Percentiles rank a stretch among this genome's conserved stretches.
These are phyloP conservation scores for Heliconius congener DNA, from an alignment of 1,140 invertebrate species.

Conservation along the genomic window DNA sequence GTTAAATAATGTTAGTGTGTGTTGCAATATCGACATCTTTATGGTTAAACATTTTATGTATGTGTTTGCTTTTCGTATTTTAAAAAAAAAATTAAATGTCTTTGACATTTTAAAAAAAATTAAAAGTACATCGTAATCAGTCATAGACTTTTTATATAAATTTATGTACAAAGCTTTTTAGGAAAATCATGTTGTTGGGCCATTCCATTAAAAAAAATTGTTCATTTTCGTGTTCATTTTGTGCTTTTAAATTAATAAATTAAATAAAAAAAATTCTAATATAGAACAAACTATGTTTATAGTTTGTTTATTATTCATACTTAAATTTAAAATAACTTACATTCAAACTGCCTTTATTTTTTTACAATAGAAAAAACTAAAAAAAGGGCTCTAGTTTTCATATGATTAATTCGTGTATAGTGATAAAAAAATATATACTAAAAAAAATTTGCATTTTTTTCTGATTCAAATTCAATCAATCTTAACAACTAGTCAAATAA, in stretches of 20 bases:
- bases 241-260: conserved; percentile 10
- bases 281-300: not conserved
- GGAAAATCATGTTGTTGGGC: conserved; percentile 30
- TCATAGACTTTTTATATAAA: conserved; percentile 19
- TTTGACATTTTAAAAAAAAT: conserved; percentile 10
- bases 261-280: not conserved
- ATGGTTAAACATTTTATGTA: conserved; percentile 34
- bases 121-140: conserved; percentile 6
- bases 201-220: conserved; percentile 21
- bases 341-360: not conserved
- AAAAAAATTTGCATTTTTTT: not conserved
- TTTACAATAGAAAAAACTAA: not conserved
- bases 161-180: conserved; percentile 23
- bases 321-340: not conserved
- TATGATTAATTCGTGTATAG: not conserved
- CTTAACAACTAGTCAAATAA: conserved; percentile 42
- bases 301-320: not conserved
- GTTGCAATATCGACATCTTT: conserved; percentile 66
- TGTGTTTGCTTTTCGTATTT: conserved; percentile 27
- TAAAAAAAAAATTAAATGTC: conserved; percentile 9
- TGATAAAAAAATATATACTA: not conserved
- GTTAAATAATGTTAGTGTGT: conserved; percentile 66
- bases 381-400: not conserved
- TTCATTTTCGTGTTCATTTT: conserved; percentile 24
- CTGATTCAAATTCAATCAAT: not conserved